Base-by-base conservation (phyloP, 2,888 invertebrate genomes). In the Branchellion lobata region DNA sequence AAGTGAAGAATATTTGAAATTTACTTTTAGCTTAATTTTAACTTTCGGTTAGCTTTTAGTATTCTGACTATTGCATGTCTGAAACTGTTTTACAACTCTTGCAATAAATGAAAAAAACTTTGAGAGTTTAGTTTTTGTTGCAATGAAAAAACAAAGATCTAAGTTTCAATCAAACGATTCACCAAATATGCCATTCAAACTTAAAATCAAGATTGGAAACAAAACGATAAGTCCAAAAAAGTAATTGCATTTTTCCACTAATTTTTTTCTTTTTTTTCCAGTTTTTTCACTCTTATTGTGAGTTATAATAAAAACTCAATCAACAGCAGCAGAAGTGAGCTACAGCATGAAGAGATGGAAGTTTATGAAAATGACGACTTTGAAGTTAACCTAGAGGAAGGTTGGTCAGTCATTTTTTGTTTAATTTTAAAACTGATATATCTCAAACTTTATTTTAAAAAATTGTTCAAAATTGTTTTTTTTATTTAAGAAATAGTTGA, bases 81-180 rank as follows among this genome's bases (percentile, higher is more conserved):
- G n/a, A n/a, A n/a, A n/a, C n/a, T n/a, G n/a, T n/a, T n/a, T n/a
- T n/a, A n/a, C n/a, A n/a, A n/a, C n/a, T n/a, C n/a, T n/a, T n/a
- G n/a, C n/a, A n/a, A n/a, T n/a, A n/a, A n/a, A n/a, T n/a, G n/a
- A n/a, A n/a, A n/a, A n/a, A n/a, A n/a, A n/a, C n/a, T n/a, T n/a
- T n/a, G n/a, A n/a, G n/a, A n/a, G n/a, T n/a, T n/a, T n/a, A n/a
- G n/a, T n/a, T n/a, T 40, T 57, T n/a, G n/a, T 57, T 57, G 5
- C 3, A 57, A 57, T 57, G 61, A n/a, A n/a, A 5, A 57, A 57
- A n/a, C 61, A 84, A 80, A 86, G 85, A 79, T 85, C 86, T 81
- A 86, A 86, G 79, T 85, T 85, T 53, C n/a, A n/a, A n/a, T n/a
- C n/a, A n/a, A 85, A 85, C 68, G 85, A 85, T 69, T 85, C 85